Base-by-base conservation (phyloP, 1,140 invertebrate genomes). In the Mactra quadrangularis region DNA sequence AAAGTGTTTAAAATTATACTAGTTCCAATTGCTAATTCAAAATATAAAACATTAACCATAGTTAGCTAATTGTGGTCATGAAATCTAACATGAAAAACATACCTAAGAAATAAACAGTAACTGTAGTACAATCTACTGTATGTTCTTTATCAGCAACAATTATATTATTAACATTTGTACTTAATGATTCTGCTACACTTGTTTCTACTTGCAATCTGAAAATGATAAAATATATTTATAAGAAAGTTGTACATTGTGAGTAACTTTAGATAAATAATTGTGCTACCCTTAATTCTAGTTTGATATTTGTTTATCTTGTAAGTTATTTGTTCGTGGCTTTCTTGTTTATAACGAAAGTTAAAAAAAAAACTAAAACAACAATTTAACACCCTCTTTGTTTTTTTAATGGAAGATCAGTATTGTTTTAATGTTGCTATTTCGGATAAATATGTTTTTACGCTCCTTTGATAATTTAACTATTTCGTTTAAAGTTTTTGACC, bases 101-200 rank as follows among this genome's bases (percentile, higher is more conserved):
- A 78, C 76, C 76, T 50, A 81, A 15, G 53, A 81, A 81, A 25
- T 81, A 81, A 17, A 81, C 53, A 45, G 27, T 45, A 3, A 71
- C 66, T 3, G 15, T 41, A 3, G 53, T 60, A 68, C 77, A 81
- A 3, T 11, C 22, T 13, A 71, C 45, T 6, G n/a, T 33, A 3
- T 25, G 15, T 11, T 1, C 22, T 27, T 59, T 57, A 13, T 31
- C 19, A 0, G n/a, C 53, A 1, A 60, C 77, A 0, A 59, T 33
- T 0, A 81, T 17, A n/a, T 81, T 81, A n/a, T 47, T 19, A 25
- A 81, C 55, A 31, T 22, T 7, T 57, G 77, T 81, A 7, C 35
- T 52, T 9, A 71, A 25, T n/a, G 60, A 81, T 17, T 13, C 11
- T 1, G 77, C 64, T n/a, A 81, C 64, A 9, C 31, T 71, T 13